Evolutionary conservation across 2,797 vertebrate genomes (phyloP).

Genomic region (Sylvilagus floridanus): DNA sequence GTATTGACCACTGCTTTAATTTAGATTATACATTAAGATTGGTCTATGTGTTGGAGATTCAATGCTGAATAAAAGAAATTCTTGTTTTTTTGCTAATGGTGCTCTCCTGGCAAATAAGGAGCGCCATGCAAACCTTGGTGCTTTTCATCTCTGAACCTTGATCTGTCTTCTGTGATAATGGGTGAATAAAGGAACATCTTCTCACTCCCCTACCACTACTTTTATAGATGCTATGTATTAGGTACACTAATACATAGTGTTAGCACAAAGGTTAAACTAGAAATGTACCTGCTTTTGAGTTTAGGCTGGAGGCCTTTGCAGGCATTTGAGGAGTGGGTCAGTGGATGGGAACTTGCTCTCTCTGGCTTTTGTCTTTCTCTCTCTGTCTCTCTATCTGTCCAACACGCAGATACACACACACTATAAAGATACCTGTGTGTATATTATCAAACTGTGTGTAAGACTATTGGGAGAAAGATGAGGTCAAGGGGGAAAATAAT

Average conservation of each 20-base stretch:
- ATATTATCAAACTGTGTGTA: background rate
- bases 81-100: background rate
- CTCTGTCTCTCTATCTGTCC: too few relatives aligned
- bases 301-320: background rate
- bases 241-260: background rate
- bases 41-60: background rate
- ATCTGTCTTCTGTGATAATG: background rate
- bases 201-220: background rate
- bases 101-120: background rate
- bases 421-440: background rate
- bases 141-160: background rate
- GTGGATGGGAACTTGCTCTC: background rate
- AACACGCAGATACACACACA: too few relatives aligned
- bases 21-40: background rate
- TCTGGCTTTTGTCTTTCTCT: background rate
- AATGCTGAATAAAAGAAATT: background rate
- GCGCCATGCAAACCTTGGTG: background rate
- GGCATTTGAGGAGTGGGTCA: background rate
- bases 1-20: background rate
- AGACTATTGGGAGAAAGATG: background rate
- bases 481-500: background rate
- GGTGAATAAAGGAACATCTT: background rate
- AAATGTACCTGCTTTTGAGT: background rate
- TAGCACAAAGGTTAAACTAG: background rate
- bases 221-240: background rate